phyloP scores from a whole-genome alignment of 2,888 invertebrate genomes.

The Lasioglossum vierecki region DNA sequence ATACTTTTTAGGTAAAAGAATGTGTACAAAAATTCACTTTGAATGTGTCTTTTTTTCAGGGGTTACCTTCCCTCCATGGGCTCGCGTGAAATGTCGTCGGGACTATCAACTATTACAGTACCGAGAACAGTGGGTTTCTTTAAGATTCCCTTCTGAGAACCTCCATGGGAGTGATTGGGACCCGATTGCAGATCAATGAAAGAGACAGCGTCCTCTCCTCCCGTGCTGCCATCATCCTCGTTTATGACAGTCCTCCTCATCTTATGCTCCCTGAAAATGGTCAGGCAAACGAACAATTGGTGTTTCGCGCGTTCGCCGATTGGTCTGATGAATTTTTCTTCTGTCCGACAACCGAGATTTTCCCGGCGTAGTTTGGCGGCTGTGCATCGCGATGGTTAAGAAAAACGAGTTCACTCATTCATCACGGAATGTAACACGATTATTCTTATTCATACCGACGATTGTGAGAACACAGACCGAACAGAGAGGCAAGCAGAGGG shows the following conservation, averaged over 20 bases:
- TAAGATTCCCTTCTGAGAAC: constrained; percentile 89
- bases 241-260: constrained; percentile 89
- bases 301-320: neutral
- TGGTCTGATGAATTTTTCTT: constrained; percentile 2
- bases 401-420: neutral
- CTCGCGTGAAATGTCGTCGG: constrained; percentile 83
- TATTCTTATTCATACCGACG: neutral
- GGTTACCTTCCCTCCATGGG: constrained; percentile 86
- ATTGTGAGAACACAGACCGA: neutral
- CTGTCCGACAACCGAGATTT: neutral
- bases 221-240: constrained; percentile 86
- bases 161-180: constrained; percentile 83
- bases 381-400: neutral
- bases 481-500: neutral
- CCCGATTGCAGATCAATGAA: constrained; percentile 91
- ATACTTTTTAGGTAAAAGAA: too few species aligned
- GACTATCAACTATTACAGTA: constrained; percentile 87
- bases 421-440: neutral
- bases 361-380: neutral
- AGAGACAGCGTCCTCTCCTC: constrained; percentile 91
- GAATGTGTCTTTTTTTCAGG: neutral
- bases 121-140: constrained; percentile 94
- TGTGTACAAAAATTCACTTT: too few species aligned
- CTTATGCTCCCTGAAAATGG: constrained; percentile 90
- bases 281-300: constrained; percentile 16